A percentile compares a stretch with the other conserved stretches of the same genome.
phyloP scores from a whole-genome alignment of 2,888 invertebrate species.

The Cheilosia pagana region DNA sequence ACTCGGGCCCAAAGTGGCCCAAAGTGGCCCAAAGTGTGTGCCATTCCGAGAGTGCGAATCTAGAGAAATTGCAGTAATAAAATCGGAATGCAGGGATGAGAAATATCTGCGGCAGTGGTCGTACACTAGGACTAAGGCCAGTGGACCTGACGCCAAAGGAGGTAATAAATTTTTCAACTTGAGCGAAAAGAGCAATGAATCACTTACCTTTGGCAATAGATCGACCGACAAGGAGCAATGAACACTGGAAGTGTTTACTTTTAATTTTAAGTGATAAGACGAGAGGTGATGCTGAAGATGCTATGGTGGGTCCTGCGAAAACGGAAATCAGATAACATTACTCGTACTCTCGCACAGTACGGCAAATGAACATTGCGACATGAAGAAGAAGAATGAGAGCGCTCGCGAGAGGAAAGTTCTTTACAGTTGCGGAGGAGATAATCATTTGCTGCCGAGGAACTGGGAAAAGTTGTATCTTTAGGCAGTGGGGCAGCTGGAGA shows the following conservation, averaged over 20 bases:
- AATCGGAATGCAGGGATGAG: slow-evolving; percentile 53
- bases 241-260: slow-evolving; percentile 64
- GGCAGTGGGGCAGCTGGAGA: slow-evolving; percentile 55
- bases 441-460: slow-evolving; percentile 28
- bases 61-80: slow-evolving; percentile 68
- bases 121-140: not conserved
- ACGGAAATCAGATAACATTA: slow-evolving; percentile 63
- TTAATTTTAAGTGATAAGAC: slow-evolving; percentile 74
- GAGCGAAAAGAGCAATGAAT: slow-evolving; percentile 73
- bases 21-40: slow-evolving; percentile 25
- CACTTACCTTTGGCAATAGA: slow-evolving; percentile 67
- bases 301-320: slow-evolving; percentile 16
- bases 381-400: slow-evolving; percentile 54
- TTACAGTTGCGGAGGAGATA: slow-evolving; percentile 40
- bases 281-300: not conserved
- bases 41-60: slow-evolving; percentile 28
- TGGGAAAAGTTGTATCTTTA: slow-evolving; percentile 54
- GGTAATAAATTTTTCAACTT: slow-evolving; percentile 74
- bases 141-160: slow-evolving; percentile 40
- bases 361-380: slow-evolving; percentile 48
- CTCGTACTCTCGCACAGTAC: not conserved
- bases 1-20: slow-evolving; percentile 38
- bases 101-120: slow-evolving; percentile 33
- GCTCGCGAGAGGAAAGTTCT: slow-evolving; percentile 27
- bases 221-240: slow-evolving; percentile 13